Evolutionary conservation across 2,113 vertebrate genomes (phyloP).

Genomic region (Elaphurus davidianus): DNA sequence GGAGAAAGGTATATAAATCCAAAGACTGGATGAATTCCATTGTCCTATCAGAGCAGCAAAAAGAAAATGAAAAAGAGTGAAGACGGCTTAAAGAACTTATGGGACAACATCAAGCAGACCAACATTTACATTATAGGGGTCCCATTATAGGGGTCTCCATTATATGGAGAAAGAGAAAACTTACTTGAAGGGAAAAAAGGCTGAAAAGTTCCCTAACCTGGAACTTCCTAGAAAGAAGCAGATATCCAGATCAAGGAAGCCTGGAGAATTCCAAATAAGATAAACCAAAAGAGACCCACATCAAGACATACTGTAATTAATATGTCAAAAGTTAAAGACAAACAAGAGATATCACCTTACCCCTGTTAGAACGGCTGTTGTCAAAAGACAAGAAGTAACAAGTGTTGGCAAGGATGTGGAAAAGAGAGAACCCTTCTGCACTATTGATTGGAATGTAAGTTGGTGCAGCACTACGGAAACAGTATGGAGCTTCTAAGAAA

Average conservation of each 20-base stretch:
- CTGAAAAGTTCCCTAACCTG: not conserved
- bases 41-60: not conserved
- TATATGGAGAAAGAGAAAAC: not conserved
- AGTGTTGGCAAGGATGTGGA: not conserved
- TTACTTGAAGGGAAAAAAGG: not conserved
- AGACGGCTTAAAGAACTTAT: not conserved
- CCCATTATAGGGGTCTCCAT: not conserved
- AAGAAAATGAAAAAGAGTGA: not conserved
- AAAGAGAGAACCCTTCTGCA: not conserved
- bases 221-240: not conserved
- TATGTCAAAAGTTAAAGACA: not conserved
- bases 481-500: not conserved
- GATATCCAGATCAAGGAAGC: not conserved
- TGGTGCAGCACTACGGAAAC: not conserved
- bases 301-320: not conserved
- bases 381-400: not conserved
- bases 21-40: not conserved
- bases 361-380: not conserved
- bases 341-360: not conserved
- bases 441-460: not conserved
- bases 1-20: not conserved
- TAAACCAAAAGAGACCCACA: not conserved
- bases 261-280: not conserved
- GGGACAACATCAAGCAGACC: not conserved
- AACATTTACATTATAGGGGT: not conserved